Evolutionary conservation across 2,113 vertebrate genomes (phyloP).

Genomic region (Urocolius indicus): DNA sequence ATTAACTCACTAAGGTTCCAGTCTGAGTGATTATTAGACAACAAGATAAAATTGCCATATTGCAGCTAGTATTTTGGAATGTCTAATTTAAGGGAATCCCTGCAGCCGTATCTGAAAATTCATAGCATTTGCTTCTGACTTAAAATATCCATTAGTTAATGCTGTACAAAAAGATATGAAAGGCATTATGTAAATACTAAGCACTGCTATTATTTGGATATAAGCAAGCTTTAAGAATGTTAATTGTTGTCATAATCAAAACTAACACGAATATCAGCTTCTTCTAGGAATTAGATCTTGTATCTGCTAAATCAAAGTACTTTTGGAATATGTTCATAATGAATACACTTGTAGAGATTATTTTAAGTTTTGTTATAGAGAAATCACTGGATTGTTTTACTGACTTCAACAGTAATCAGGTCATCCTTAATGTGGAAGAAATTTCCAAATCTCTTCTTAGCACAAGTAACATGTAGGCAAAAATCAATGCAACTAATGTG

Average conservation of each 20-base stretch:
- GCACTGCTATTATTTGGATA: background rate
- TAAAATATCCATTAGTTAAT: conserved; percentile 3
- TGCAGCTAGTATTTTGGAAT: background rate
- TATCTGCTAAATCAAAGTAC: background rate
- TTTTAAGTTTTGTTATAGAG: background rate
- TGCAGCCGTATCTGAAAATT: background rate
- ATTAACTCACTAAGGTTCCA: conserved; percentile 20
- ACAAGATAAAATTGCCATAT: background rate
- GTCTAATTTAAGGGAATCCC: conserved; percentile 26
- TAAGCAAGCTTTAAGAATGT: background rate
- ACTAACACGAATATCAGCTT: background rate
- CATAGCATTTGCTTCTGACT: background rate
- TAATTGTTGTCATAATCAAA: background rate
- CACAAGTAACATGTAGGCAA: background rate
- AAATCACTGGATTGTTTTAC: background rate
- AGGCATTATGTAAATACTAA: background rate
- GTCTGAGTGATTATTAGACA: background rate
- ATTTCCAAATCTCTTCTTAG: background rate
- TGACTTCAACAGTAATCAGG: background rate
- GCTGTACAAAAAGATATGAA: background rate
- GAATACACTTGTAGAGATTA: background rate
- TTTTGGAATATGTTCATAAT: background rate
- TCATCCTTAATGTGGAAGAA: background rate
- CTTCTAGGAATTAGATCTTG: background rate
- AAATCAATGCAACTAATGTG: background rate